Base-by-base conservation (phyloP, 2,888 invertebrate species). In the Pinctada fucata region DNA sequence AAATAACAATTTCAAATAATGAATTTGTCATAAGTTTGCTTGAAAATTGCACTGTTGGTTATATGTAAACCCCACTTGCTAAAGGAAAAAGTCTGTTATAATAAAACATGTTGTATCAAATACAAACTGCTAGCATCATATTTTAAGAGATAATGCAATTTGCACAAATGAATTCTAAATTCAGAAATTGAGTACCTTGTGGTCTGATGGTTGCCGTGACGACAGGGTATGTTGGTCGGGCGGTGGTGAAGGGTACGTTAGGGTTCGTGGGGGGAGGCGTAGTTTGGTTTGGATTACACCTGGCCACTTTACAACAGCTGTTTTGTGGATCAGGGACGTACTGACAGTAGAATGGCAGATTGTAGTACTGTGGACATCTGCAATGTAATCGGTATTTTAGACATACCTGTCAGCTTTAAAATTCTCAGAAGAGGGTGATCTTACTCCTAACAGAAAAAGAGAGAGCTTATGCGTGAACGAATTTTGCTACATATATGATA, bases 301-400 rank as follows among this genome's bases (percentile, higher is more conserved):
- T 76, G 1, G 85, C 83, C 4, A 80, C 75, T 75, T 82, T 83
- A 78, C 87, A 87, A 72, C 87, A 87, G 3, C 45, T 58, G 68
- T 87, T 84, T 8, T 79, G 81, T 8, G 86, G 87, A 77, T 87
- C 87, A 65, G 81, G 82, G 68, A 82, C 75, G 71, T 83, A 84
- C 0, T 71, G 81, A 67, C 86, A 87, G 68, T 83, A 80, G 6
- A 81, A 66, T 51, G 87, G 87, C 16, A 87, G 66, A 72, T 85
- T 84, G 47, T 84, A 80, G 75, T 86, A 87, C 47, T 81, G 72
- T 69, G 84, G 84, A 64, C 87, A 87, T 75, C 87, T 86, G 70
- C 1, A 58, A 58, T 58, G 31, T 31, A 31, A 31, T 31, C 31
- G 1, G 31, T 31, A 31, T 31, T 31, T 31, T 31, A 31, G 31